Conservation (phyloP, 2,113 vertebrate genomes). For the Rhinolophus ferrumequinum region DNA sequence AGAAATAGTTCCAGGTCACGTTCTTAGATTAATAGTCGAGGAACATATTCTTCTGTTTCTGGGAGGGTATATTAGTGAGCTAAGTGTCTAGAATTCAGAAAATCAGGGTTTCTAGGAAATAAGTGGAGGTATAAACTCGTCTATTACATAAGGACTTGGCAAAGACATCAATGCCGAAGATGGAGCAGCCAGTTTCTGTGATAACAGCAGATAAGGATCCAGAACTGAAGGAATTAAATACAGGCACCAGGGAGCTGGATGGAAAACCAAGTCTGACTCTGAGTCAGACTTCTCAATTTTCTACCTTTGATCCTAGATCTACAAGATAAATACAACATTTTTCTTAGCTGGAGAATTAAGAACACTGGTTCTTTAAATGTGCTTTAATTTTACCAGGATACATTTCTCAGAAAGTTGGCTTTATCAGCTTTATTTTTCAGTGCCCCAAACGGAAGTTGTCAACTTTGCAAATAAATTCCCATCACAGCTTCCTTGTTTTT, state of each 20-base stretch:
- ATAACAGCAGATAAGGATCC: slow-evolving; percentile 1
- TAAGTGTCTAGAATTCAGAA: background rate
- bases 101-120: slow-evolving; percentile 57
- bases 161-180: background rate
- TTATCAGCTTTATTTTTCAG: background rate
- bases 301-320: background rate
- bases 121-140: background rate
- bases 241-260: background rate
- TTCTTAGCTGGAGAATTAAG: slow-evolving; percentile 27
- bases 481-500: background rate
- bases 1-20: slow-evolving; percentile 4
- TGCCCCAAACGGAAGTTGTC: background rate
- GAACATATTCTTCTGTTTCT: slow-evolving; percentile 23
- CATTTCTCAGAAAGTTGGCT: background rate
- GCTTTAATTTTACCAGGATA: background rate
- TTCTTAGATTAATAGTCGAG: background rate
- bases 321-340: slow-evolving; percentile 31
- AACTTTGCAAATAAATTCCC: slow-evolving; percentile 22
- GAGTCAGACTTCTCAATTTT: background rate
- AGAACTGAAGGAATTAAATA: background rate
- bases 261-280: background rate
- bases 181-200: background rate
- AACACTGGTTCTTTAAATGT: background rate
- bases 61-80: background rate
- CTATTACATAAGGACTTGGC: background rate